Percentiles rank a stretch among this genome's conserved stretches.
These are phyloP conservation scores for Sylvilagus floridanus DNA, from an alignment of 2,797 vertebrate species.

Conservation along the genomic window DNA sequence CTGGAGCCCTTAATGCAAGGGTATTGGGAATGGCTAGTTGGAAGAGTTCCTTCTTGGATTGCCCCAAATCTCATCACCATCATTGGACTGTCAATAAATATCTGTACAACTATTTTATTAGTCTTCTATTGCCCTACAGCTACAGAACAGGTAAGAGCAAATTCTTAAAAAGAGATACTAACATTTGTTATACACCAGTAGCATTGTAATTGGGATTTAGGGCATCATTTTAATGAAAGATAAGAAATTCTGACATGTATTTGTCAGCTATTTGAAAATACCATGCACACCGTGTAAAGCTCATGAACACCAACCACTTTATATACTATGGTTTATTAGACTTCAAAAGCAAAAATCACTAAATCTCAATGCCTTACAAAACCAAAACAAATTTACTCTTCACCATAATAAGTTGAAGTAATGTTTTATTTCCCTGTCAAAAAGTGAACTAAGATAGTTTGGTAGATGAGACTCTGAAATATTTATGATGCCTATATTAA, in stretches of 20 bases:
- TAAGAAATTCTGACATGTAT: neutral
- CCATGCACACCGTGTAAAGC: neutral
- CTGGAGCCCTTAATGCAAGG: slow-evolving; percentile 98
- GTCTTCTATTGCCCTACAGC: slow-evolving; percentile 98
- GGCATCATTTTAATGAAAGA: slow-evolving; percentile 26
- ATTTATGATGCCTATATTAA: neutral
- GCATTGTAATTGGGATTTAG: neutral
- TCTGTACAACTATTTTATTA: slow-evolving; percentile 96
- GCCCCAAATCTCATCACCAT: slow-evolving; percentile 98
- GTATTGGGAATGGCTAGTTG: slow-evolving; percentile 98
- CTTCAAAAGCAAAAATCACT: neutral
- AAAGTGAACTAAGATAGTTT: neutral
- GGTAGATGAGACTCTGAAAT: slow-evolving; percentile 17
- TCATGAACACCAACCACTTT: neutral
- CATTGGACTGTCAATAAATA: slow-evolving; percentile 95
- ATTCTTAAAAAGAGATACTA: neutral
- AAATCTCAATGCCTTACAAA: neutral
- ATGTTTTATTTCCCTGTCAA: slow-evolving; percentile 21
- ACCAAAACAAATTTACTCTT: neutral
- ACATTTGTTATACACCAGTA: neutral
- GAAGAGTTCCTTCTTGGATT: slow-evolving; percentile 95
- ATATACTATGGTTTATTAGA: neutral
- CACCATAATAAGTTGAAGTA: neutral
- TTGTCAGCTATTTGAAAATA: slow-evolving; percentile 23
- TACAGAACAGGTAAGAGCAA: slow-evolving; percentile 94